Evolutionary conservation across 2,888 invertebrate genomes (phyloP), one percentile per base, ranked within the genome.

Genomic region (Drosophila robusta): DNA sequence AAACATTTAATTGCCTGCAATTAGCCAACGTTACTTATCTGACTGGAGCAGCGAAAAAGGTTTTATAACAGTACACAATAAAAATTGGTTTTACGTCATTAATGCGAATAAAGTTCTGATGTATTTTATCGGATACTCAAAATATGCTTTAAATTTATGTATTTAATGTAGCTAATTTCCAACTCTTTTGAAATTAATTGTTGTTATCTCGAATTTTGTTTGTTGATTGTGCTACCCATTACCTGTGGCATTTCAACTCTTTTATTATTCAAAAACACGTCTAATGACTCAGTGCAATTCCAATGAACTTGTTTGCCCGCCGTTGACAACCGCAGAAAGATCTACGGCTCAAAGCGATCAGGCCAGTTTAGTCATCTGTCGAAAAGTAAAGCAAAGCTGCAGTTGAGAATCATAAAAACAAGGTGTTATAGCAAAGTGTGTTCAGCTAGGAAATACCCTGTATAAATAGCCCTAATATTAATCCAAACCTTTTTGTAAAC

Each of bases 21-120:
- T 76, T 63, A 70, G 22, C 56, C 38, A 42, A 42, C 63, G 62
- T 45, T 45, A 61, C 71, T 80, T 80, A 85, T 85, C 79, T 75
- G 55, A 52, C 47, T 61, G 51, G 47, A 51, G 56, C 44, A 46
- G 26, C 22, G 22, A n/a, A 41, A 9, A 11, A 3, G 7, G 9
- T 39, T 14, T 38, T 18, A 51, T 3, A 34, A 12, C 11, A 34
- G 12, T 12, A 34, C n/a, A 32, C 1, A 36, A 36, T 24, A 22
- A 14, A 9, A 36, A 39, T 51, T 18, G 39, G n/a, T 41, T 12
- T 11, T 8, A n/a, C 42, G 41, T 54, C 14, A 39, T n/a, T 29
- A 26, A 12, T 34, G 12, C 11, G 11, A 11, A 32, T 11, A 8
- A 2, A 29, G 8, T 29, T 4, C 26, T 8, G 26, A 32, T 32